These are phyloP conservation scores for Scaptomyza montana DNA, from an alignment of 1,140 invertebrate species.

Conservation along the genomic window DNA sequence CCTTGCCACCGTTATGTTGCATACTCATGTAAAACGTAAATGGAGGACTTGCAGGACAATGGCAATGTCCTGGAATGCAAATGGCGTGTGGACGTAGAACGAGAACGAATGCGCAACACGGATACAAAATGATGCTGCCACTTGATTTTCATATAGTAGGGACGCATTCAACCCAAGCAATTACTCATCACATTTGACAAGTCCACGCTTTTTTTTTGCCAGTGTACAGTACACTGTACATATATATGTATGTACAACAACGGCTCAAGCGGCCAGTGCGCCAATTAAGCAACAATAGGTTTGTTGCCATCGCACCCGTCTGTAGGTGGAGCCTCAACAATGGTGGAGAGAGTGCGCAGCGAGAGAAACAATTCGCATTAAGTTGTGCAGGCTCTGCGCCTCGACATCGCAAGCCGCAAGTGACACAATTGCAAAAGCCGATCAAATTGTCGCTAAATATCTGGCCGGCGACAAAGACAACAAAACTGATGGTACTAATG, in stretches of 20 bases:
- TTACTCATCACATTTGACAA: not conserved
- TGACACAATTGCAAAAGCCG: too few relatives aligned
- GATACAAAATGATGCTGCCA: not conserved
- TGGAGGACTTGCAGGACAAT: constrained; percentile 43
- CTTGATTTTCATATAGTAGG: not conserved
- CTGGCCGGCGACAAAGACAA: too few relatives aligned
- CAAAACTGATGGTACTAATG: too few relatives aligned
- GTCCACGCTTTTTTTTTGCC: constrained; percentile 40
- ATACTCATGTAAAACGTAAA: constrained; percentile 53
- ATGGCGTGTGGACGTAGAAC: constrained; percentile 74
- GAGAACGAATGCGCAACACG: constrained; percentile 55
- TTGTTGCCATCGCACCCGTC: not conserved
- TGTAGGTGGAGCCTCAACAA: too few relatives aligned
- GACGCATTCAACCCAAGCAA: too few relatives aligned
- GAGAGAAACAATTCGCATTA: too few relatives aligned
- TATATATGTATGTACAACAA: not conserved
- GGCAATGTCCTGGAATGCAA: constrained; percentile 64
- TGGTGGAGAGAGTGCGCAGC: too few relatives aligned
- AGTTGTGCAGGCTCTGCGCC: too few relatives aligned
- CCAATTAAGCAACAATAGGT: constrained; percentile 76
- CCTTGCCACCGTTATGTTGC: constrained; percentile 58
- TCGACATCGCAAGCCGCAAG: too few relatives aligned
- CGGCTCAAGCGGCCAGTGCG: constrained; percentile 48
- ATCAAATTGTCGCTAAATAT: too few relatives aligned
- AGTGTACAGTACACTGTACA: constrained; percentile 31